phyloP scores from a whole-genome alignment of 2,888 invertebrate species.

The Phyllotreta cruciferae region DNA sequence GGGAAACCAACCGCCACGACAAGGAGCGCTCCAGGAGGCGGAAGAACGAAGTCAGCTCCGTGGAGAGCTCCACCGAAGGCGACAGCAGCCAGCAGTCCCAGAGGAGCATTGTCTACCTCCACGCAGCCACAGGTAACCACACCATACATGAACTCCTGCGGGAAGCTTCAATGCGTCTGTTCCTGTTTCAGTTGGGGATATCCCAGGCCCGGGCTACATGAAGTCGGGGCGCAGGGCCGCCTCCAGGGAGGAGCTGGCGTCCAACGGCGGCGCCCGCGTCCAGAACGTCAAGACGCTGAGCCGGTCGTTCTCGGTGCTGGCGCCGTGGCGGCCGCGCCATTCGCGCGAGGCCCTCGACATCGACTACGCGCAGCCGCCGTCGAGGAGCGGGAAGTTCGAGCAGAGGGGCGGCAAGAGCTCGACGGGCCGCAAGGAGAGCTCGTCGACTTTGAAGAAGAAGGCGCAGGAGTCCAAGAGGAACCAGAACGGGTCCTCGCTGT shows the following conservation, averaged over 20 bases:
- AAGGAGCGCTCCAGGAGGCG: conserved; percentile 52
- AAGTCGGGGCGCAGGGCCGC: conserved; percentile 67
- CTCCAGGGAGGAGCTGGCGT: conserved; percentile 79
- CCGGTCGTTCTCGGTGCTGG: conserved; percentile 81
- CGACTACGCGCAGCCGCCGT: conserved; percentile 75
- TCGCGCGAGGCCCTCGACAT: conserved; percentile 78
- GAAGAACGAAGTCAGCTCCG: conserved; percentile 64
- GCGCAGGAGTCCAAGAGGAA: conserved; percentile 60
- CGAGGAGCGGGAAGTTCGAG: conserved; percentile 60
- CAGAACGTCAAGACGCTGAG: conserved; percentile 76
- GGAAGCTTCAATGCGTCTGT: conserved; percentile 5
- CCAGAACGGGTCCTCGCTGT: conserved; percentile 55
- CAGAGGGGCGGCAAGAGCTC: conserved; percentile 52
- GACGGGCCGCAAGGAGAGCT: conserved; percentile 54
- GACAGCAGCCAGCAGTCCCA: conserved; percentile 82
- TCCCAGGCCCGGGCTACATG: conserved; percentile 72
- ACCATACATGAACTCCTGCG: background rate
- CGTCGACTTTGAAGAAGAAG: conserved; percentile 60
- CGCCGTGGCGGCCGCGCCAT: conserved; percentile 83
- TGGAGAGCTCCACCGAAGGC: conserved; percentile 75
- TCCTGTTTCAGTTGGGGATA: conserved; percentile 73
- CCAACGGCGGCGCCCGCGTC: conserved; percentile 67
- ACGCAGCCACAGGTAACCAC: conserved; percentile 77
- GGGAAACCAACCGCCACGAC: conserved; percentile 60
- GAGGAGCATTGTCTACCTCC: conserved; percentile 82